Evolutionary conservation across 2,797 vertebrate genomes (phyloP).

Genomic region (Crenuchus spilurus): DNA sequence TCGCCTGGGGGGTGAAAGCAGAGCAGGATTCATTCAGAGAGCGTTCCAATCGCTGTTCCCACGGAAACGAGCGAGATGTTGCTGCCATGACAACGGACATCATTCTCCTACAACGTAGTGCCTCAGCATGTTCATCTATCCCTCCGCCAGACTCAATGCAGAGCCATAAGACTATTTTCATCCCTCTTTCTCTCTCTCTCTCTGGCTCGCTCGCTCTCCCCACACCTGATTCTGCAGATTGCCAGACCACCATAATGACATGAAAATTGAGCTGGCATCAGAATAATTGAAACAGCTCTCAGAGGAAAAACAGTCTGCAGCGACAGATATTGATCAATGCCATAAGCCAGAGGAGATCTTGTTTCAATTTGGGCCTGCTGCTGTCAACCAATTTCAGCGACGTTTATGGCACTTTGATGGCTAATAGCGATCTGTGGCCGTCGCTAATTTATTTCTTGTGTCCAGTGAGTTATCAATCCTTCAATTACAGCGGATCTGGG

Average conservation of each 20-base stretch:
- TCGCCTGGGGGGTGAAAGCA: slow-evolving; percentile 70
- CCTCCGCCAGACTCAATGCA: slow-evolving; percentile 39
- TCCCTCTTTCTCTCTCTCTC: slow-evolving; percentile 30
- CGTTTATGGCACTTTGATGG: slow-evolving; percentile 10
- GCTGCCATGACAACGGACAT: slow-evolving; percentile 82
- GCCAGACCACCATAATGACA: slow-evolving; percentile 55
- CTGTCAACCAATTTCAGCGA: slow-evolving; percentile 28
- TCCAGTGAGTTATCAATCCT: slow-evolving; percentile 22
- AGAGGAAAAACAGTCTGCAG: slow-evolving; percentile 36
- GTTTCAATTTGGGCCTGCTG: slow-evolving; percentile 43
- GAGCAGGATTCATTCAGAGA: slow-evolving; percentile 74
- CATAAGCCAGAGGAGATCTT: slow-evolving; percentile 43
- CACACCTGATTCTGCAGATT: slow-evolving; percentile 38
- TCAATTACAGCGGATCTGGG: slow-evolving; percentile 1
- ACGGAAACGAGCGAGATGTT: slow-evolving; percentile 77
- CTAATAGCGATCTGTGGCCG: slow-evolving; percentile 41
- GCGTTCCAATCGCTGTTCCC: slow-evolving; percentile 69
- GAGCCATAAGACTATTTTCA: slow-evolving; percentile 26
- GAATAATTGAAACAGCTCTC: slow-evolving; percentile 51
- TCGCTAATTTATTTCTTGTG: slow-evolving; percentile 36
- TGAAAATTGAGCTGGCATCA: slow-evolving; percentile 50
- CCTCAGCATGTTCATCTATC: slow-evolving; percentile 43
- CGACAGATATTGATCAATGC: slow-evolving; percentile 53
- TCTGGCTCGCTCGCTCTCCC: slow-evolving; percentile 23
- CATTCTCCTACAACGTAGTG: slow-evolving; percentile 68